phyloP scores from a whole-genome alignment of 2,888 invertebrate genomes.

The Mimumesa dahlbomi region DNA sequence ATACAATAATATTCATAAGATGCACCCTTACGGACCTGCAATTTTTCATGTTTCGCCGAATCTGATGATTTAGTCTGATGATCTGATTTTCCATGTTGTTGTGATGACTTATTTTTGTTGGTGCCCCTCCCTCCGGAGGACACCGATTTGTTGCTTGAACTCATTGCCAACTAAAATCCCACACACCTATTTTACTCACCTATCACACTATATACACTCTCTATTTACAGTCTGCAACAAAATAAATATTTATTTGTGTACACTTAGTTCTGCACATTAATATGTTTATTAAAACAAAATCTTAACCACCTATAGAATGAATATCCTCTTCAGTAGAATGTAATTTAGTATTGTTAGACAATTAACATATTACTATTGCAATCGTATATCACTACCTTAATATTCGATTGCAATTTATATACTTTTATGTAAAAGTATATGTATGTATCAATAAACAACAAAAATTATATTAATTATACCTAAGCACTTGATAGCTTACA shows the following conservation, averaged over 20 bases:
- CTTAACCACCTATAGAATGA: too few species aligned
- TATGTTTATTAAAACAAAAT: slow-evolving; percentile 1
- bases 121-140: slow-evolving; percentile 76
- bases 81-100: slow-evolving; percentile 77
- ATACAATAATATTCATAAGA: too few species aligned
- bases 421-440: too few species aligned
- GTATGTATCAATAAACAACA: too few species aligned
- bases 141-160: slow-evolving; percentile 78
- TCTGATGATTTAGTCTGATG: slow-evolving; percentile 76
- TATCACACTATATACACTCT: slow-evolving; percentile 89
- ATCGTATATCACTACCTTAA: too few species aligned
- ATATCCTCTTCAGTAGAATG: too few species aligned
- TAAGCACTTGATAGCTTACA: too few species aligned
- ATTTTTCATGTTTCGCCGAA: slow-evolving; percentile 76
- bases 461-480: too few species aligned
- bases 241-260: slow-evolving; percentile 43
- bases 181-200: slow-evolving; percentile 73
- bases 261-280: neutral
- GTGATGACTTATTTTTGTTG: slow-evolving; percentile 76
- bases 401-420: too few species aligned
- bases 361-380: too few species aligned
- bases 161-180: slow-evolving; percentile 77
- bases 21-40: slow-evolving; percentile 71
- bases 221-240: slow-evolving; percentile 88
- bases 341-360: too few species aligned